These are phyloP conservation scores for Lytechinus variegatus DNA, from an alignment of 35 echinoderm and acorn worm species.

Conservation along the genomic window DNA sequence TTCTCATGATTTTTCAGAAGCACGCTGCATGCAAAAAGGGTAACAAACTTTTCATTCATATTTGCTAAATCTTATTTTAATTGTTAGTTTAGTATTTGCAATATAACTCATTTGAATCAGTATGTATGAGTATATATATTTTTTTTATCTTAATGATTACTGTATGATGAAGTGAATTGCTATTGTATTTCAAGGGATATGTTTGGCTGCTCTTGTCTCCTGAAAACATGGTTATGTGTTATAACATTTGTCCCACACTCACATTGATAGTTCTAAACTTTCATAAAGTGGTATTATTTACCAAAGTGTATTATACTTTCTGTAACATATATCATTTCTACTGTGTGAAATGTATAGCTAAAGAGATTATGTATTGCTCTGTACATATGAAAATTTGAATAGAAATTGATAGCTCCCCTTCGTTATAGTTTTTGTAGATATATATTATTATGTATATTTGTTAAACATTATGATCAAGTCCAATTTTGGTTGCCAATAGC, in stretches of 20 bases:
- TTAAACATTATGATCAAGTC: neutral
- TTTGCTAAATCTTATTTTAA: neutral
- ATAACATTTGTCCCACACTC: neutral
- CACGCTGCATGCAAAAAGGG: no score
- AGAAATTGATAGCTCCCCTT: neutral
- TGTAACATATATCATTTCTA: constrained; percentile 7
- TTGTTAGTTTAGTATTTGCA: neutral
- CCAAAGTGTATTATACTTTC: constrained; percentile 4
- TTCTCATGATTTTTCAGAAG: no score
- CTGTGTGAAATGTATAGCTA: constrained; percentile 5
- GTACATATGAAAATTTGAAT: constrained; percentile 14
- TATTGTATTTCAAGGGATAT: neutral
- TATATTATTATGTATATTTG: constrained; percentile 21
- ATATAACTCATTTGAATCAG: neutral
- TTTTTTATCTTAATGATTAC: neutral
- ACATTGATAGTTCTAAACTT: neutral
- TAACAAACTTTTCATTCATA: no score
- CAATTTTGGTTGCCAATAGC: neutral
- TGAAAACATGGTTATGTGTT: neutral
- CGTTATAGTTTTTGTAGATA: neutral
- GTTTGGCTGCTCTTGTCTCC: neutral
- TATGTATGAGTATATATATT: neutral
- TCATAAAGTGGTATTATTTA: neutral
- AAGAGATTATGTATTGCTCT: neutral
- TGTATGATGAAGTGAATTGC: neutral